Conservation (phyloP, 2,888 invertebrate species). For the Nephrotoma guestfalica region DNA sequence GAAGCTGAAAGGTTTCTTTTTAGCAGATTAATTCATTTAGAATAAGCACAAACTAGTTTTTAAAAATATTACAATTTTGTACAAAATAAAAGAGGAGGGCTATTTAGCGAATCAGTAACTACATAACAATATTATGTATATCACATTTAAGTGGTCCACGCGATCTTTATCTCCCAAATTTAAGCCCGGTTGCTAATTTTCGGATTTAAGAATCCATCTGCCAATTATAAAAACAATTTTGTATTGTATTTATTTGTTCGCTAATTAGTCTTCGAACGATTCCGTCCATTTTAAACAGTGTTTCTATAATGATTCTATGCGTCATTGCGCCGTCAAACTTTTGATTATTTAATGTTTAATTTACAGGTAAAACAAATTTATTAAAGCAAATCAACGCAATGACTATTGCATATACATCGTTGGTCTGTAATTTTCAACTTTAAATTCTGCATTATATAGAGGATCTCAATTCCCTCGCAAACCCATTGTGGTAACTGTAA, state of each 20-base stretch:
- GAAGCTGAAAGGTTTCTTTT: neutral
- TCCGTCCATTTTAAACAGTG: neutral
- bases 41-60: neutral
- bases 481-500: neutral
- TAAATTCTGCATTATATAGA: neutral
- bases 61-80: neutral
- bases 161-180: too few relatives aligned
- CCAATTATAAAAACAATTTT: too few relatives aligned
- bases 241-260: too few relatives aligned
- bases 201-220: neutral
- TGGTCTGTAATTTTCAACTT: neutral
- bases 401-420: neutral
- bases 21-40: neutral
- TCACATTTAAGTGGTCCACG: too few relatives aligned
- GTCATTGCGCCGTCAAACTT: too few relatives aligned
- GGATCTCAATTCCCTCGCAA: neutral
- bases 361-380: neutral
- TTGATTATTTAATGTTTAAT: neutral
- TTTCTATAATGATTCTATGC: neutral
- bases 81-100: neutral
- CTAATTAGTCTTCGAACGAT: neutral
- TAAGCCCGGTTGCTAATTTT: too few relatives aligned
- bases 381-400: neutral
- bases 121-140: too few relatives aligned
- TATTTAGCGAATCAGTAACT: neutral